Percentiles rank a stretch among this genome's conserved stretches.
Evolutionary conservation across 2,113 vertebrate species (phyloP).

Genomic region (Heptranchias perlo): DNA sequence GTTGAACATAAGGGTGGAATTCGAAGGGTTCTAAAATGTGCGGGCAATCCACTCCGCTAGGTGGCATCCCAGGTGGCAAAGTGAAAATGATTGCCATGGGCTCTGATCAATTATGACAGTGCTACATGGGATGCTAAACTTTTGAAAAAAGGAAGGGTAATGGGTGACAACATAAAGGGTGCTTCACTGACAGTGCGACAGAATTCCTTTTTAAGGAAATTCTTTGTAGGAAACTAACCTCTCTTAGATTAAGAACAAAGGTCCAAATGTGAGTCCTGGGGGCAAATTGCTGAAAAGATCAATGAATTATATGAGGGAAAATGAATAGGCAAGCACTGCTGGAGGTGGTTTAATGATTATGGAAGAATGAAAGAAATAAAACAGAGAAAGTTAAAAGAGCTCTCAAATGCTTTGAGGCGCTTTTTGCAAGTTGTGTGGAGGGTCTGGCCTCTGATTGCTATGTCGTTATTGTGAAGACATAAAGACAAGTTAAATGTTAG

Average conservation of each 20-base stretch:
- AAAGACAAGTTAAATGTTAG: background rate
- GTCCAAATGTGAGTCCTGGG: background rate
- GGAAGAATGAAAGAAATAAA: background rate
- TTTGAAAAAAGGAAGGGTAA: background rate
- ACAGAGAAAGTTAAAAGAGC: background rate
- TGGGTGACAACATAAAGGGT: background rate
- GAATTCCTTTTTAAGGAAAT: background rate
- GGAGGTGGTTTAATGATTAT: background rate
- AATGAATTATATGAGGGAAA: background rate
- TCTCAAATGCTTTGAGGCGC: background rate
- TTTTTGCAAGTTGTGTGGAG: background rate
- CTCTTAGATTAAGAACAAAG: background rate
- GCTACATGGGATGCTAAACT: background rate
- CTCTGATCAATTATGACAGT: background rate
- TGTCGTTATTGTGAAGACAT: background rate
- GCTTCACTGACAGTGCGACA: background rate
- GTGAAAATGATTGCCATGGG: background rate
- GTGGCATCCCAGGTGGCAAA: background rate
- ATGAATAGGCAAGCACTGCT: background rate
- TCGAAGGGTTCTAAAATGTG: background rate
- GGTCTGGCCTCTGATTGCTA: background rate
- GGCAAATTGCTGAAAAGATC: background rate
- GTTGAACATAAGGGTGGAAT: background rate
- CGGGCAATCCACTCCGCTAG: background rate
- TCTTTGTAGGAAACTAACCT: background rate